Evolutionary conservation across 1,140 invertebrate genomes (phyloP).

Genomic region (Amphibalanus amphitrite): DNA sequence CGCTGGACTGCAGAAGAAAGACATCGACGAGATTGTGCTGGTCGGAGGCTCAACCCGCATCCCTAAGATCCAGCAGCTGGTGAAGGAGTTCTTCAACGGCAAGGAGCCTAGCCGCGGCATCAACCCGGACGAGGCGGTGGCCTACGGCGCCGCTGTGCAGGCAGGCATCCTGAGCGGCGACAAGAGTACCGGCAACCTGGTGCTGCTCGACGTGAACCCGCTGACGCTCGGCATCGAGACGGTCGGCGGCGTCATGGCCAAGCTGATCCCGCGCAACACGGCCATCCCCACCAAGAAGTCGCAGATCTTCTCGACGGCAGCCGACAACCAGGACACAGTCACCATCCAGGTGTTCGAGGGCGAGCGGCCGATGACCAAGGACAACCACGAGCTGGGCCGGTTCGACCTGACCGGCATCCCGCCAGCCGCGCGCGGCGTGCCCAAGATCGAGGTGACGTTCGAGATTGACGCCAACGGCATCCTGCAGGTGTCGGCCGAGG

Average conservation of each 20-base stretch:
- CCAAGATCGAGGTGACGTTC: slow-evolving; percentile 35
- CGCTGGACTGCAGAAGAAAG: not conserved
- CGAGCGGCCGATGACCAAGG: slow-evolving; percentile 98
- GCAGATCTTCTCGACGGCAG: slow-evolving; percentile 97
- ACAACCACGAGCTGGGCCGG: slow-evolving; percentile 93
- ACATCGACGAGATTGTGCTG: not conserved
- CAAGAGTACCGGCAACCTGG: slow-evolving; percentile 88
- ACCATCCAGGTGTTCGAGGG: slow-evolving; percentile 97
- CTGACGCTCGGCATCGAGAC: slow-evolving; percentile 98
- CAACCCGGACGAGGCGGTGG: slow-evolving; percentile 95
- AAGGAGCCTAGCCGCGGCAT: slow-evolving; percentile 72
- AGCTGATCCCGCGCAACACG: slow-evolving; percentile 84
- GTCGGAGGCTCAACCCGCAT: not conserved
- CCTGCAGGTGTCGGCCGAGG: slow-evolving; percentile 35
- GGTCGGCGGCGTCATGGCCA: slow-evolving; percentile 98
- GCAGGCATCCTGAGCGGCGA: slow-evolving; percentile 47
- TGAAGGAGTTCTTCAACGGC: slow-evolving; percentile 1
- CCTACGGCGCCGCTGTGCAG: slow-evolving; percentile 97
- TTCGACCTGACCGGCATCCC: slow-evolving; percentile 98
- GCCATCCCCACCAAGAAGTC: slow-evolving; percentile 98
- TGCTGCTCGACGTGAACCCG: slow-evolving; percentile 93
- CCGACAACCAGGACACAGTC: slow-evolving; percentile 97
- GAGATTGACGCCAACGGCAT: slow-evolving; percentile 31
- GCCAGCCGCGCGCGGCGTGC: slow-evolving; percentile 60
- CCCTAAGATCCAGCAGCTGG: not conserved